Conservation (phyloP, 2,888 invertebrate genomes). For the Entomobrya multifasciata region DNA sequence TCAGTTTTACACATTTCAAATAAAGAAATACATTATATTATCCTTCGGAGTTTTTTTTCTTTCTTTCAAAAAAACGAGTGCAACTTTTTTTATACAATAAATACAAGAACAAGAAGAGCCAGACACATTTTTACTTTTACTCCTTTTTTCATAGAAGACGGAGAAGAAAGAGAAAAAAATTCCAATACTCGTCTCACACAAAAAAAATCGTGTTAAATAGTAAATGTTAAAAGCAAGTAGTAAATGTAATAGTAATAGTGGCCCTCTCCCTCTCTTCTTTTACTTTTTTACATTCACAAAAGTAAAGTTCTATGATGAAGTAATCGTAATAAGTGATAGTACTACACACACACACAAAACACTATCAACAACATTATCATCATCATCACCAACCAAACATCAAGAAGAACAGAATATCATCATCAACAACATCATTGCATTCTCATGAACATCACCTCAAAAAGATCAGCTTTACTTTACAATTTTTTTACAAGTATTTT, state of each 20-base stretch:
- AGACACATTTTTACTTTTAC: conserved; percentile 43
- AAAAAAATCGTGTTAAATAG: too few relatives aligned
- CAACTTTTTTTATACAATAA: background rate
- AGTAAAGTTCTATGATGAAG: background rate
- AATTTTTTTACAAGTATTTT: too few relatives aligned
- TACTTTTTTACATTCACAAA: conserved; percentile 25
- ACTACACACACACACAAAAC: too few relatives aligned
- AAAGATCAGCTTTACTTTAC: background rate
- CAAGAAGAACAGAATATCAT: too few relatives aligned
- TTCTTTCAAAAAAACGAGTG: background rate
- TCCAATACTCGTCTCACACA: background rate
- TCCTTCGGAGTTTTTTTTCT: background rate
- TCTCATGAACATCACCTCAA: background rate
- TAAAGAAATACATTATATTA: background rate
- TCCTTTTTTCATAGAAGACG: background rate
- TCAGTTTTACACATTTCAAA: too few relatives aligned
- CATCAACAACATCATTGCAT: background rate
- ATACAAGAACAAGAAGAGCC: background rate
- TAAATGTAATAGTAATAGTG: background rate
- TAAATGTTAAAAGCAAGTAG: background rate
- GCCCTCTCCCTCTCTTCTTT: background rate
- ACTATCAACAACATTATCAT: too few relatives aligned
- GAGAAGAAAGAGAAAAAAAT: background rate
- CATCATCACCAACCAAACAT: too few relatives aligned
- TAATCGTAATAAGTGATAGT: background rate